Conservation (phyloP, 1,140 invertebrate species). For the Ladona fulva region DNA sequence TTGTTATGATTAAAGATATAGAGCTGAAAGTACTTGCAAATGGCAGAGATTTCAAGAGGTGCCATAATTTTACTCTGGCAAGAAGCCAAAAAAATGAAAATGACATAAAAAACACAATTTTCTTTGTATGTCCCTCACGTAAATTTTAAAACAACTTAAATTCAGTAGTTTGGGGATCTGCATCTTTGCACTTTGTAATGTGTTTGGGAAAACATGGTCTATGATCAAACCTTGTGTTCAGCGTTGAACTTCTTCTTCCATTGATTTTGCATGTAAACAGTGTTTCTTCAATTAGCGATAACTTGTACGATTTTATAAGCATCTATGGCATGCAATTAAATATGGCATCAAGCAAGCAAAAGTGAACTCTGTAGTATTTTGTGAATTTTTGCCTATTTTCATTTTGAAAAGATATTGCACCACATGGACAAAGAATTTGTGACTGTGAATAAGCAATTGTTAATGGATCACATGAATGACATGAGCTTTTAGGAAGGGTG, state of each 20-base stretch:
- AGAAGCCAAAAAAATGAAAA: background rate
- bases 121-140: background rate
- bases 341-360: background rate
- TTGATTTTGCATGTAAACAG: too few species aligned
- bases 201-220: background rate
- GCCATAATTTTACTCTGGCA: slow-evolving; percentile 1
- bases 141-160: slow-evolving; percentile 3
- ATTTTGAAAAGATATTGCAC: background rate
- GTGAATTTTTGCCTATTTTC: background rate
- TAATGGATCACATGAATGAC: background rate
- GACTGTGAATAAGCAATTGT: background rate
- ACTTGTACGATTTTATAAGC: too few species aligned
- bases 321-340: background rate
- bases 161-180: background rate
- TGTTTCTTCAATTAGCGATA: too few species aligned
- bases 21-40: slow-evolving; percentile 9
- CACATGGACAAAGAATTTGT: background rate
- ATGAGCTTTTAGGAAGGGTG: background rate
- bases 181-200: background rate
- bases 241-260: too few species aligned
- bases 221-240: background rate
- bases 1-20: slow-evolving; percentile 8
- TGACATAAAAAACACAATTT: background rate
- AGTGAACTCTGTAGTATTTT: too few species aligned
- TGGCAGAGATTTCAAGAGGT: background rate